A percentile compares a stretch with the other conserved stretches of the same genome.
Conservation (phyloP, 2,888 invertebrate species). For the Torymus texanus region DNA sequence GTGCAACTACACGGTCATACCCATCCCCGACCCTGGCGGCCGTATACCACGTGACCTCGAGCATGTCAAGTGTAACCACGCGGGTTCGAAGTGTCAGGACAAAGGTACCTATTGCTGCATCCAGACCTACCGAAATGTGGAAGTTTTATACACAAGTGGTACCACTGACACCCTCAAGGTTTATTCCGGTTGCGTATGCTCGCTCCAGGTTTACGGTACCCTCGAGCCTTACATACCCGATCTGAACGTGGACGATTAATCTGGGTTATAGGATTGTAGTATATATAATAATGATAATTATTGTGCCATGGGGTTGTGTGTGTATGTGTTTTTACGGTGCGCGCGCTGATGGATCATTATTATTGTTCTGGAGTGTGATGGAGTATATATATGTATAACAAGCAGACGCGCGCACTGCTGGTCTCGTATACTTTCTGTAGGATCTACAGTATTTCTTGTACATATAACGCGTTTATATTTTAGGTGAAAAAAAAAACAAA, state of each 20-base stretch:
- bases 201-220: conserved; percentile 50
- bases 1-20: conserved; percentile 63
- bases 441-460: conserved; percentile 38
- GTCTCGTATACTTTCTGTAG: conserved; percentile 7
- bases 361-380: no score
- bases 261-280: no score
- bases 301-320: no score
- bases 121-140: conserved; percentile 62
- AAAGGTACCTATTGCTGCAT: conserved; percentile 61
- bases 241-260: conserved; percentile 21
- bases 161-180: conserved; percentile 55
- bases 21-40: conserved; percentile 57
- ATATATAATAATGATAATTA: no score
- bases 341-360: no score
- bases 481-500: not conserved
- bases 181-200: conserved; percentile 64
- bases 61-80: conserved; percentile 62
- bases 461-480: not conserved
- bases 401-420: not conserved
- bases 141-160: conserved; percentile 49
- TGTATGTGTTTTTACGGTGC: no score
- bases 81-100: conserved; percentile 59
- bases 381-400: not conserved
- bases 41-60: conserved; percentile 59
- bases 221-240: conserved; percentile 39